Percentiles rank a stretch among this genome's conserved stretches.
phyloP scores from a whole-genome alignment of 2,113 vertebrate genomes.

The Strix aluco region DNA sequence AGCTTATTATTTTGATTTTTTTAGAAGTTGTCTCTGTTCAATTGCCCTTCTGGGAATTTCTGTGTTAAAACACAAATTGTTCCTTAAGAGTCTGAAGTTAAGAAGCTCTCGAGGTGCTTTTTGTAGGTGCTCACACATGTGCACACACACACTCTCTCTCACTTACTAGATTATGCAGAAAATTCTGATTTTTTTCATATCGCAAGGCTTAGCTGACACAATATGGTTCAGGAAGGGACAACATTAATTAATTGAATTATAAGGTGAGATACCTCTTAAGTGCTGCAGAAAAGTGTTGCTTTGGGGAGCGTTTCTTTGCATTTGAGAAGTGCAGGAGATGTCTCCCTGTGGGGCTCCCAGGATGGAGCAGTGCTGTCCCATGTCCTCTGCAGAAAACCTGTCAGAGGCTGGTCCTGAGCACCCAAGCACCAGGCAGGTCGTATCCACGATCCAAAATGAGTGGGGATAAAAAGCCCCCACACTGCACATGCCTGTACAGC shows the following conservation, averaged over 20 bases:
- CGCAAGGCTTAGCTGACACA: background rate
- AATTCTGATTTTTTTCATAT: background rate
- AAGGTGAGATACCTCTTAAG: background rate
- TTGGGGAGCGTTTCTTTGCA: accelerated
- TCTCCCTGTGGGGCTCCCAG: background rate
- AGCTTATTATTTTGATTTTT: background rate
- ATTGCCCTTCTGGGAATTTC: background rate
- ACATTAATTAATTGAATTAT: background rate
- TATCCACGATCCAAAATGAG: accelerated
- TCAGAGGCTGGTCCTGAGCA: background rate
- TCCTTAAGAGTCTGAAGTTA: background rate
- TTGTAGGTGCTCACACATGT: too few species aligned
- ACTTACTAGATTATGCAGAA: background rate
- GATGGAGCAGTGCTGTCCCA: background rate
- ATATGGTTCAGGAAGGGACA: background rate
- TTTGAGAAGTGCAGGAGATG: background rate
- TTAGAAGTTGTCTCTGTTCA: background rate
- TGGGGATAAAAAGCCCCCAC: accelerated
- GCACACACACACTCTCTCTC: background rate
- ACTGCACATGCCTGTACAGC: too few species aligned
- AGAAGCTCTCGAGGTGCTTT: background rate
- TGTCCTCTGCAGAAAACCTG: accelerated
- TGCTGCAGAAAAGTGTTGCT: too few species aligned
- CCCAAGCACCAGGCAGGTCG: accelerated
- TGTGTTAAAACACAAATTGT: background rate